Conservation (phyloP, 2,888 invertebrate species). For the Pachydiplax longipennis region DNA sequence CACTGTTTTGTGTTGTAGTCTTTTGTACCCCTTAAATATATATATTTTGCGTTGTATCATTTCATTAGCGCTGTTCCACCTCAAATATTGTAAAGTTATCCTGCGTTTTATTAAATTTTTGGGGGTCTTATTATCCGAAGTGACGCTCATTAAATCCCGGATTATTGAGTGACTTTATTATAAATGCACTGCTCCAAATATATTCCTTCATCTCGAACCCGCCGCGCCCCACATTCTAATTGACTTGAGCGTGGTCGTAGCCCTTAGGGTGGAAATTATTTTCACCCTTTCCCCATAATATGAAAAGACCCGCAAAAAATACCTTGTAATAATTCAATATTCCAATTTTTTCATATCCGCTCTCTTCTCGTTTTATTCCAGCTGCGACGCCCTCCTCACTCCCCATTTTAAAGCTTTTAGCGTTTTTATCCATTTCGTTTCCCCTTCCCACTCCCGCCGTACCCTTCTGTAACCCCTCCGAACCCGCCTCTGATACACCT, state of each 20-base stretch:
- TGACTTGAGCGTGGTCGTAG: background rate
- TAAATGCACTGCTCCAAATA: background rate
- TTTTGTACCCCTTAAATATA: too few relatives aligned
- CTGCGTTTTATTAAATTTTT: too few relatives aligned
- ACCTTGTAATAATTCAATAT: constrained; percentile 38
- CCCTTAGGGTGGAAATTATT: background rate
- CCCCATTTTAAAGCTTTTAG: background rate
- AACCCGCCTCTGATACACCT: background rate
- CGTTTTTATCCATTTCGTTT: background rate
- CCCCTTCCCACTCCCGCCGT: background rate
- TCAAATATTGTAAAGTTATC: too few relatives aligned
- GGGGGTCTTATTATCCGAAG: background rate
- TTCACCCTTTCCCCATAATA: constrained; percentile 4
- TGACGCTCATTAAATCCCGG: background rate
- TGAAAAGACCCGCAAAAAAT: background rate
- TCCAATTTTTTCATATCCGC: constrained; percentile 42
- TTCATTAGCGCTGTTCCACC: too few relatives aligned
- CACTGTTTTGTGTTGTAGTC: too few relatives aligned
- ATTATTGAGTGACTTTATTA: background rate
- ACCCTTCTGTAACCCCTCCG: background rate
- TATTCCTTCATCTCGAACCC: background rate
- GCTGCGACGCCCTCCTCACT: background rate
- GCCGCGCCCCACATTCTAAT: background rate
- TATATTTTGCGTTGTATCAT: too few relatives aligned
- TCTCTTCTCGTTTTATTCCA: background rate